A percentile compares a stretch with the other conserved stretches of the same genome.
phyloP scores from a whole-genome alignment of 64 coral and sea anemone species.

The Platygyra sinensis region DNA sequence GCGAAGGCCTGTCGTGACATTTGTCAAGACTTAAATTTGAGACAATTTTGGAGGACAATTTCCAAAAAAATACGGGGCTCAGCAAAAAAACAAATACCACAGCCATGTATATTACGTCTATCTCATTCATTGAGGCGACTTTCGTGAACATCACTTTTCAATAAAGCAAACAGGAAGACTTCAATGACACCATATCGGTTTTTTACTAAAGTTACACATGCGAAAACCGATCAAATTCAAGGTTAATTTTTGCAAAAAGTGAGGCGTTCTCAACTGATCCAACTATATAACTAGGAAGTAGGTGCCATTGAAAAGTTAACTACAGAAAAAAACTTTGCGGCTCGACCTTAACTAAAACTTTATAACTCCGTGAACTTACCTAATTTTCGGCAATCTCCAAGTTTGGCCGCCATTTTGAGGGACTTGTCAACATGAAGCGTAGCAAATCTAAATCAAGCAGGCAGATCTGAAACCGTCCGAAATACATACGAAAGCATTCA shows the following conservation, averaged over 20 bases:
- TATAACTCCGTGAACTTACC: slow-evolving; percentile 6
- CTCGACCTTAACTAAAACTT: background rate
- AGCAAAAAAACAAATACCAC: too few species aligned
- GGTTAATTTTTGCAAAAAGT: too few species aligned
- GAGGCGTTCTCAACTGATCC: too few species aligned
- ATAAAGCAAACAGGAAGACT: too few species aligned
- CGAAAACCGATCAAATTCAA: too few species aligned
- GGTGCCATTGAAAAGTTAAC: too few species aligned
- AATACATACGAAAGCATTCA: slow-evolving; percentile 13
- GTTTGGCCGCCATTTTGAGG: slow-evolving; percentile 10
- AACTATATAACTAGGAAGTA: too few species aligned
- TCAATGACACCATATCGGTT: too few species aligned
- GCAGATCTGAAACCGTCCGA: background rate
- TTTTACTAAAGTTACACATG: too few species aligned
- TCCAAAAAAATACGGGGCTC: background rate
- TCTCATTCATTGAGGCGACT: too few species aligned
- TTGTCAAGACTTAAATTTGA: slow-evolving; percentile 10
- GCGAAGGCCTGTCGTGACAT: slow-evolving; percentile 15
- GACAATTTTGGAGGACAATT: slow-evolving; percentile 9
- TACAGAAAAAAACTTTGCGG: slow-evolving; percentile 8
- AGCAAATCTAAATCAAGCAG: background rate
- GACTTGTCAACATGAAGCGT: slow-evolving; percentile 20
- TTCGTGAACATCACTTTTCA: too few species aligned
- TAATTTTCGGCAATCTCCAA: slow-evolving; percentile 21
- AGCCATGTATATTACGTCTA: too few species aligned